These are phyloP conservation scores for Prionace glauca DNA, from an alignment of 2,797 vertebrate genomes.

Conservation along the genomic window DNA sequence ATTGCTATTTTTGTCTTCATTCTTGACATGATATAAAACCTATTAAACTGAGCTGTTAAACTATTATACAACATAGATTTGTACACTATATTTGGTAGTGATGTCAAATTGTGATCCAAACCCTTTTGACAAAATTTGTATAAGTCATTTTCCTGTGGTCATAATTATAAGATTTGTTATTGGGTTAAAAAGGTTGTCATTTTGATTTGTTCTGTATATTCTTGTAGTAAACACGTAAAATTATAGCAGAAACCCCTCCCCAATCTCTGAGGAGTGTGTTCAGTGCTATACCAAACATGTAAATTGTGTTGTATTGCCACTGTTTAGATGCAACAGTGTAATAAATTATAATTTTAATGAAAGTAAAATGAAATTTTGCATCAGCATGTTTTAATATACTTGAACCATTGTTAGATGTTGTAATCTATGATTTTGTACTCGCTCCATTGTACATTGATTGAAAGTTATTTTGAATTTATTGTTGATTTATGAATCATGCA, in stretches of 20 bases:
- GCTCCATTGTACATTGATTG: neutral
- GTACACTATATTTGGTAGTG: neutral
- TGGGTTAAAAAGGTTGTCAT: neutral
- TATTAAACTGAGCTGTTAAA: neutral
- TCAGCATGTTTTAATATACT: neutral
- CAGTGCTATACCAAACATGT: neutral
- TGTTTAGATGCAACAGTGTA: neutral
- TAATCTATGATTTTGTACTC: neutral
- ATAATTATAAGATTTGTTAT: neutral
- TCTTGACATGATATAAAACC: neutral
- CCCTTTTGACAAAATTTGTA: neutral
- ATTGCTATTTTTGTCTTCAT: constrained; percentile 7
- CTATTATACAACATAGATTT: neutral
- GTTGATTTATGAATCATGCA: neutral
- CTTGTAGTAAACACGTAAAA: neutral
- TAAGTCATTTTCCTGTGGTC: neutral
- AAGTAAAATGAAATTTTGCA: neutral
- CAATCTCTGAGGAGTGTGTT: neutral
- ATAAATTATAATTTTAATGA: neutral
- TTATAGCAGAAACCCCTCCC: neutral
- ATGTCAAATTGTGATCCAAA: neutral
- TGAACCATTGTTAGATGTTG: neutral
- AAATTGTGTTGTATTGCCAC: neutral
- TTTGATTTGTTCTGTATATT: neutral
- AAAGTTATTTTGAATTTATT: neutral